These are phyloP conservation scores for Gastracanthus pulcherrimus DNA, from an alignment of 2,888 invertebrate species.

Conservation along the genomic window DNA sequence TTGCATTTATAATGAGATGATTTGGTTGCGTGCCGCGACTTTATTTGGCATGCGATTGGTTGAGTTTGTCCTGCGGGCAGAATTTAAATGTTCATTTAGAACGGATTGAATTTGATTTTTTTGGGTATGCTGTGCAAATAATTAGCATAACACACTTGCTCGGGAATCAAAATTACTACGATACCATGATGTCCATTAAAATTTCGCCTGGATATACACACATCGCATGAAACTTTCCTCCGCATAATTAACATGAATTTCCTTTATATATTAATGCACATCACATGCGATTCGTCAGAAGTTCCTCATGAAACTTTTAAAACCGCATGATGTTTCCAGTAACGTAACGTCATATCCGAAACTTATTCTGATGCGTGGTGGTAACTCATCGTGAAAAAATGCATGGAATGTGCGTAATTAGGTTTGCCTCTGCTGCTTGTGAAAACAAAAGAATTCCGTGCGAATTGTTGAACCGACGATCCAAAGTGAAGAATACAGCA, in stretches of 20 bases:
- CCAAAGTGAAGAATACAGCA: not conserved
- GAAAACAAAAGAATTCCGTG: constrained; percentile 22
- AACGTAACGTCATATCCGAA: not conserved
- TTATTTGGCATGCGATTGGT: not conserved
- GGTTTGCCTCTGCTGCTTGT: not conserved
- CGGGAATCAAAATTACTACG: too few species aligned
- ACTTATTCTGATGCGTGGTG: not conserved
- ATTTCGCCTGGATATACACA: not conserved
- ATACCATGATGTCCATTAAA: not conserved
- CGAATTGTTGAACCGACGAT: not conserved
- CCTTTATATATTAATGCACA: not conserved
- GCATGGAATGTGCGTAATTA: not conserved
- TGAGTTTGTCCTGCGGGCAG: not conserved
- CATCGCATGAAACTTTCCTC: not conserved
- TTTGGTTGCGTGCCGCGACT: not conserved
- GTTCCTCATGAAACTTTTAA: not conserved
- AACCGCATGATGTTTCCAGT: not conserved
- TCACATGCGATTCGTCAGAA: not conserved
- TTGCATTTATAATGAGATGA: not conserved
- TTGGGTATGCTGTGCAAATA: not conserved
- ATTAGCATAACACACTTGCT: too few species aligned
- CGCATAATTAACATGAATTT: not conserved
- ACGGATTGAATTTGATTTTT: too few species aligned
- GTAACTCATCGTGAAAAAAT: too few species aligned
- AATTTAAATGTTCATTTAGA: not conserved